A percentile compares a stretch with the other conserved stretches of the same genome.
Conservation (phyloP, 2,888 invertebrate genomes). For the Melanophora roralis region DNA sequence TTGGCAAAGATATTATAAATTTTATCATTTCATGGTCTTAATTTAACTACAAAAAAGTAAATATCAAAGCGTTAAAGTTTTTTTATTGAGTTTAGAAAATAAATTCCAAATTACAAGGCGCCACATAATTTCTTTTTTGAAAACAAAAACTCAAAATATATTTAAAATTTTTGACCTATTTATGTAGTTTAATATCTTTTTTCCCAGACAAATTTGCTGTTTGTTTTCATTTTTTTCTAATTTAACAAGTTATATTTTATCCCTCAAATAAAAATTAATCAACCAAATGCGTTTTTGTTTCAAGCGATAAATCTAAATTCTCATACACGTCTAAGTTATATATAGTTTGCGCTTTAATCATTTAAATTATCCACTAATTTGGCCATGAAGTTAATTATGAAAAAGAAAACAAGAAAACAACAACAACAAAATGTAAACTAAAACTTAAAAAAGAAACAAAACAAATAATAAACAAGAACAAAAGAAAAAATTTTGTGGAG, state of each 20-base stretch:
- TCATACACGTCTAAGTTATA: neutral
- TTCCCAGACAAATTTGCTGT: neutral
- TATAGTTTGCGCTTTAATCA: slow-evolving; percentile 27
- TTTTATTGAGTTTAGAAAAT: too few relatives aligned
- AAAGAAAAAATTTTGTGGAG: slow-evolving; percentile 24
- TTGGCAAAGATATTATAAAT: too few relatives aligned
- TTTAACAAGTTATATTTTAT: neutral
- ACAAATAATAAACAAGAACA: neutral
- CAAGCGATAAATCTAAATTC: neutral
- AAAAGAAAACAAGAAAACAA: slow-evolving; percentile 6
- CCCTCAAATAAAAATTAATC: neutral
- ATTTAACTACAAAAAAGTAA: too few relatives aligned
- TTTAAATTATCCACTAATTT: slow-evolving; percentile 45
- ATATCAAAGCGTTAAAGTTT: too few relatives aligned
- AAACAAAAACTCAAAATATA: too few relatives aligned
- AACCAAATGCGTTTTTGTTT: neutral
- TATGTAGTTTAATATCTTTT: too few relatives aligned
- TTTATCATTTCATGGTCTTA: too few relatives aligned
- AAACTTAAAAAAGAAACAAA: neutral
- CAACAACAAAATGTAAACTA: neutral
- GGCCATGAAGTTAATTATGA: slow-evolving; percentile 50
- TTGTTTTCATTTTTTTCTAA: neutral
- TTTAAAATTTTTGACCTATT: too few relatives aligned
- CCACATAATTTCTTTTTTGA: too few relatives aligned
- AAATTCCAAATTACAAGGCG: too few relatives aligned